A percentile compares a stretch with the other conserved stretches of the same genome.
phyloP scores from a whole-genome alignment of 2,113 vertebrate species.

The Garra rufa region DNA sequence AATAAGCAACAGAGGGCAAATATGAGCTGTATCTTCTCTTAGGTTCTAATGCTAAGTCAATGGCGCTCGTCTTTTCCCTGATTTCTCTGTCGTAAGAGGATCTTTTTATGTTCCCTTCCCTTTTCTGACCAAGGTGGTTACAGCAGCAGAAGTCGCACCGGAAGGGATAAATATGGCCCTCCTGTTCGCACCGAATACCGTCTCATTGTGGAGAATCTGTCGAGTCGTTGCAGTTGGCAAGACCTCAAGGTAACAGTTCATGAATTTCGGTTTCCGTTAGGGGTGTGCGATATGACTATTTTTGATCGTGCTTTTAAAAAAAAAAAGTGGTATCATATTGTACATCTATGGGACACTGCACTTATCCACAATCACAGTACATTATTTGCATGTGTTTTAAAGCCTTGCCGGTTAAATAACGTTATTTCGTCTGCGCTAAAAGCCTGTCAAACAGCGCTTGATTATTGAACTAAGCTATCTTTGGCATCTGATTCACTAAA shows the following conservation, averaged over 20 bases:
- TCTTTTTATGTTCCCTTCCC: background rate
- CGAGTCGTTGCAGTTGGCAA: constrained; percentile 99
- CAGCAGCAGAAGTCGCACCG: constrained; percentile 91
- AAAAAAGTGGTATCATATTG: no score
- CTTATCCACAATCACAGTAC: no score
- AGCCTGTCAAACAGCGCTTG: no score
- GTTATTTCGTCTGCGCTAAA: no score
- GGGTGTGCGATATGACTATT: no score
- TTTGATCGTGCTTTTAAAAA: no score
- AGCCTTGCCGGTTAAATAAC: no score
- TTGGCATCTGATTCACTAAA: no score
- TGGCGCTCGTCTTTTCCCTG: background rate
- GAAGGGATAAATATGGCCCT: constrained; percentile 97
- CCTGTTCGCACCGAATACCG: constrained; percentile 97
- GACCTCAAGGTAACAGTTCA: constrained; percentile 89
- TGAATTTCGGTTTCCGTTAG: background rate
- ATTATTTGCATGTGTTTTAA: no score
- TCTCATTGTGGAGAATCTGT: constrained; percentile 97
- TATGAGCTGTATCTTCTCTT: constrained; percentile 21
- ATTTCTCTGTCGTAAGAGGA: background rate
- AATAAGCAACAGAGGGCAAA: constrained; percentile 45
- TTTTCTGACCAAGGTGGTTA: constrained; percentile 84
- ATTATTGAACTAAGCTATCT: no score
- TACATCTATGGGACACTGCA: no score
- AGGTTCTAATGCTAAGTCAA: constrained; percentile 25